A percentile compares a stretch with the other conserved stretches of the same genome.
phyloP scores from a whole-genome alignment of 2,888 invertebrate species.

The Mythimna loreyi region DNA sequence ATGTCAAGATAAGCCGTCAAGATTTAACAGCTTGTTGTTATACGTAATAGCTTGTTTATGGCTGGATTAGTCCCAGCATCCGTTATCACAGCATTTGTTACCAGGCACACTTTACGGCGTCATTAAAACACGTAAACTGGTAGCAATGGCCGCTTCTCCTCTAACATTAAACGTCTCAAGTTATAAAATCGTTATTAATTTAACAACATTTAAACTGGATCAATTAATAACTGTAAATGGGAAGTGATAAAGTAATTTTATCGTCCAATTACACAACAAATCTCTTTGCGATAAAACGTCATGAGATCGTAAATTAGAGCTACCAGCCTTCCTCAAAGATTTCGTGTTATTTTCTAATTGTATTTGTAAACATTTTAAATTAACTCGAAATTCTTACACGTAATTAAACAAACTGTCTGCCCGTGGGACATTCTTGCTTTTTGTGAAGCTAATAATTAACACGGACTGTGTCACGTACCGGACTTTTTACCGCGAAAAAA shows the following conservation, averaged over 20 bases:
- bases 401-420: slow-evolving; percentile 34
- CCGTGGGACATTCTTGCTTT: slow-evolving; percentile 51
- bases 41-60: slow-evolving; percentile 47
- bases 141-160: slow-evolving; percentile 29
- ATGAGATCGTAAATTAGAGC: slow-evolving; percentile 27
- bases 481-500: slow-evolving; percentile 48
- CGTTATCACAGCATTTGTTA: slow-evolving; percentile 37
- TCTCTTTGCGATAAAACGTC: slow-evolving; percentile 42
- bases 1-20: slow-evolving; percentile 5
- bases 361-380: slow-evolving; percentile 41
- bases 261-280: slow-evolving; percentile 47
- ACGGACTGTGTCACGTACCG: slow-evolving; percentile 56
- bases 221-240: slow-evolving; percentile 49
- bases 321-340: neutral
- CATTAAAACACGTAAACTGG: slow-evolving; percentile 58
- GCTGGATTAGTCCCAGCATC: slow-evolving; percentile 33
- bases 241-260: slow-evolving; percentile 39
- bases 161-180: slow-evolving; percentile 34
- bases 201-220: slow-evolving; percentile 37
- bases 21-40: slow-evolving; percentile 25
- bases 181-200: slow-evolving; percentile 38
- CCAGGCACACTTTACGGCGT: slow-evolving; percentile 26
- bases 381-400: slow-evolving; percentile 30
- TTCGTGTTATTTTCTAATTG: slow-evolving; percentile 36
- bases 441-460: slow-evolving; percentile 60